Conservation (phyloP, 1,140 invertebrate genomes). For the Drosophila dunni region DNA sequence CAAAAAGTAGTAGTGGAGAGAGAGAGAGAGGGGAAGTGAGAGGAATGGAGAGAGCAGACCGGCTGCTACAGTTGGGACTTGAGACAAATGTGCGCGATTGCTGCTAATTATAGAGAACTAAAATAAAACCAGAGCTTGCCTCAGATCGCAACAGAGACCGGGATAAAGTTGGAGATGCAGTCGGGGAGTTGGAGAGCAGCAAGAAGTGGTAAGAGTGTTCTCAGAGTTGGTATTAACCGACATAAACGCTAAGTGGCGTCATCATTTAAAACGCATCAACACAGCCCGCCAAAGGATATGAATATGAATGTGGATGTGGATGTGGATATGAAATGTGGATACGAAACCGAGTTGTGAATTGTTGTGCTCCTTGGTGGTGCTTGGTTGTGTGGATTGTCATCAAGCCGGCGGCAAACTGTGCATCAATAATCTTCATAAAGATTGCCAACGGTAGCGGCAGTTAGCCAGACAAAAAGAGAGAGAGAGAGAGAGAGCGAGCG, state of each 20-base stretch:
- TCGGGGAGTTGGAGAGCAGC: not conserved
- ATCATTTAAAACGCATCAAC: constrained; percentile 84
- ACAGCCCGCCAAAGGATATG: constrained; percentile 74
- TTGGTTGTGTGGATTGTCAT: constrained; percentile 62
- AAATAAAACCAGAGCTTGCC: constrained; percentile 23
- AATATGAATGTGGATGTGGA: constrained; percentile 5
- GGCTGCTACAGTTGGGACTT: constrained; percentile 13
- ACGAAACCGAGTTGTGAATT: not conserved
- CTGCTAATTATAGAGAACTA: constrained; percentile 76
- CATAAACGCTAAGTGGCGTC: constrained; percentile 84
- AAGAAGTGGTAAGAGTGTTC: not conserved
- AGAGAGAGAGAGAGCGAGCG: not conserved
- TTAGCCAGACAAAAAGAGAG: constrained; percentile 1
- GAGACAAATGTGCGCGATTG: constrained; percentile 79
- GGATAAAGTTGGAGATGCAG: not conserved
- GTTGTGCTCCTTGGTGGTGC: not conserved
- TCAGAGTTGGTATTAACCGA: constrained; percentile 75
- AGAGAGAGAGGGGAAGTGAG: not conserved
- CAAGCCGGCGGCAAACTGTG: constrained; percentile 45
- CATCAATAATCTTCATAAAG: constrained; percentile 81
- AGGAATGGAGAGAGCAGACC: constrained; percentile 10
- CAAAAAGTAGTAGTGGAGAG: not conserved
- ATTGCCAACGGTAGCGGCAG: constrained; percentile 67
- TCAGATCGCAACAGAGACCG: constrained; percentile 6
- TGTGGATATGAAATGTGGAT: not conserved